Evolutionary conservation across 2,113 vertebrate species (phyloP), one percentile per base, ranked within the genome.

Genomic region (Pterocles burchelli): DNA sequence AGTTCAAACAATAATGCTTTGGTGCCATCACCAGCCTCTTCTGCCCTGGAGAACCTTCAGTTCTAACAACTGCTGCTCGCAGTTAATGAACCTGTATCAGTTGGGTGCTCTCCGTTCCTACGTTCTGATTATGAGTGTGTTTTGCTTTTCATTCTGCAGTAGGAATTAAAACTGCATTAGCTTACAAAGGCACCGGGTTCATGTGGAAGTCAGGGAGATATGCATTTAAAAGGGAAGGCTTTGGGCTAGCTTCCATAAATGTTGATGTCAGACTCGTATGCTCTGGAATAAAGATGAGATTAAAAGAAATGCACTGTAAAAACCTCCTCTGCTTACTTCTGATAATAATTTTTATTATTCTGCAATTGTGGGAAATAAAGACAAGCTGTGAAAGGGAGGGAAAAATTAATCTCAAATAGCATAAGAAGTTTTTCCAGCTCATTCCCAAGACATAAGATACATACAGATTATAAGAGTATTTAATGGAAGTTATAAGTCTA

Each of bases 1-100:
- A 85, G 52, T 34, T 33, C 19, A 18, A 7, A 36, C 31, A 36
- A 74, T 19, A 38, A 33, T 0, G 1, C 3, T 5, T 6, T 0
- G 0, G 17, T 29, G 26, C 48, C 43, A 11, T 11, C 71, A 17
- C 36, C 63, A 57, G n/a, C 22, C 51, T 71, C 57, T 49, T 22
- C 65, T 49, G 36, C 11, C 21, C 43, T 25, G 33, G 15, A 33
- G 12, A 11, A 2, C 13, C 20, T 6, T 16, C 6, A 21, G 46
- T 25, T 51, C 25, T 34, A 51, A 34, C 59, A 88, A 6, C 16
- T 62, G 59, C 90, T 72, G 52, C 63, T n/a, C 62, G n/a, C 20
- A 10, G 24, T 34, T 70, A 7, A 0, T 83, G 52, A 43, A 48
- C 51, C 43, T 57, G 8, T 6, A 12, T 25, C 11, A 26, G 19